A percentile compares a stretch with the other conserved stretches of the same genome.
Conservation (phyloP, 2,888 invertebrate species). For the Notodonta ziczac region DNA sequence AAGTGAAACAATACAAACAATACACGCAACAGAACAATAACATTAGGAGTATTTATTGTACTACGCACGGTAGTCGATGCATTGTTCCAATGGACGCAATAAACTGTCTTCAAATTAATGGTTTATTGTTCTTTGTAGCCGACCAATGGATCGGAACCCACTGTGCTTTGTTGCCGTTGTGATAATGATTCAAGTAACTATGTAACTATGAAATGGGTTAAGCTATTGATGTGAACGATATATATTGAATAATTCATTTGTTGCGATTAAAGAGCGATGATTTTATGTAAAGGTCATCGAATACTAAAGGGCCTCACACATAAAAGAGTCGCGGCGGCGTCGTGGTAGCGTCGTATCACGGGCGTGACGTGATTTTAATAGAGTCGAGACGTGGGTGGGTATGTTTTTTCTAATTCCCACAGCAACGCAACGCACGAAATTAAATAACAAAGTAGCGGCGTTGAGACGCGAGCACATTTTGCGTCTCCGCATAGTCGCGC, state of each 20-base stretch:
- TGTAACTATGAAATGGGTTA: conserved; percentile 27
- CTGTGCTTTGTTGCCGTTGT: conserved; percentile 54
- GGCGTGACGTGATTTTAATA: too few species aligned
- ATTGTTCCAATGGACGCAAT: conserved; percentile 62
- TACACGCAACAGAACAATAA: conserved; percentile 36
- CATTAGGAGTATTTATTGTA: conserved; percentile 41
- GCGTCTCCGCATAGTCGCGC: too few species aligned
- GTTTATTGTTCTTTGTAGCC: conserved; percentile 71
- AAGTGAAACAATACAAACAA: conserved; percentile 12
- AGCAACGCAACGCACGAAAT: too few species aligned
- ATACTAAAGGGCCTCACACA: too few species aligned
- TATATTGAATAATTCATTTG: conserved; percentile 12
- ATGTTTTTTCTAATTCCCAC: too few species aligned
- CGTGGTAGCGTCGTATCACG: too few species aligned
- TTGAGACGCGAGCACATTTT: too few species aligned
- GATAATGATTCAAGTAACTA: conserved; percentile 48
- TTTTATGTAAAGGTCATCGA: too few species aligned
- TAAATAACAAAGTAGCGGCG: too few species aligned
- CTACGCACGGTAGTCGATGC: conserved; percentile 48
- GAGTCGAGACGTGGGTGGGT: too few species aligned
- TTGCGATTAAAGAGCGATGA: not conserved
- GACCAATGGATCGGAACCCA: conserved; percentile 67
- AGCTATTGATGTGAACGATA: conserved; percentile 27
- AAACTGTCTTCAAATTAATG: conserved; percentile 69
- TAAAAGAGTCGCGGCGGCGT: too few species aligned